These are phyloP conservation scores for Solen grandis DNA, from an alignment of 1,140 invertebrate species.

Conservation along the genomic window DNA sequence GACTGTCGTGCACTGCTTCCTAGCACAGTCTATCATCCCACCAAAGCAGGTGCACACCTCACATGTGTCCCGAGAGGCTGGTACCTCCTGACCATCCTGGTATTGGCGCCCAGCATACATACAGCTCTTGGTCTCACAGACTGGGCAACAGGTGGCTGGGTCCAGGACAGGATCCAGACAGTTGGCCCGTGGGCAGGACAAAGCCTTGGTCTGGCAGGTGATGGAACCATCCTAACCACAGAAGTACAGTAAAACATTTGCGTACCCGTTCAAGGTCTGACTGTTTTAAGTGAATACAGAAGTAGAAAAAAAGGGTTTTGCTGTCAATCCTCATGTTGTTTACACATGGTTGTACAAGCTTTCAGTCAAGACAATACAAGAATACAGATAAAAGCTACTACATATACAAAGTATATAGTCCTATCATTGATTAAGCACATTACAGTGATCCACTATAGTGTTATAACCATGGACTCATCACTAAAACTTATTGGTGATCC, in stretches of 20 bases:
- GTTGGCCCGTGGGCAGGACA: constrained; percentile 67
- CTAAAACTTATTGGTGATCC: too few species aligned
- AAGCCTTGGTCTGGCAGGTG: constrained; percentile 58
- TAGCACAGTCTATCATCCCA: constrained; percentile 62
- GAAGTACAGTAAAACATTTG: constrained; percentile 18
- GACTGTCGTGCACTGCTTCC: constrained; percentile 55
- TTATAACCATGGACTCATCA: too few species aligned
- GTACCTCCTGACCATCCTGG: constrained; percentile 62
- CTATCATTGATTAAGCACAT: too few species aligned
- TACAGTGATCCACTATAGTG: too few species aligned
- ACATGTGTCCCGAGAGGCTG: constrained; percentile 58
- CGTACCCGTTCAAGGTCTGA: not conserved
- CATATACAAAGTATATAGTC: too few species aligned
- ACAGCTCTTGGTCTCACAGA: constrained; percentile 61
- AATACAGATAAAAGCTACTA: too few species aligned
- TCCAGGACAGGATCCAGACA: constrained; percentile 65
- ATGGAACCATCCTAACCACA: constrained; percentile 71
- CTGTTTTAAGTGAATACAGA: not conserved
- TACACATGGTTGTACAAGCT: too few species aligned
- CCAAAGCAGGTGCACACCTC: constrained; percentile 63
- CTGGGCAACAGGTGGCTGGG: constrained; percentile 73
- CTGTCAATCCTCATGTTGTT: too few species aligned
- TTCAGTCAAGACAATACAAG: too few species aligned
- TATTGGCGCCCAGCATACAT: constrained; percentile 61
- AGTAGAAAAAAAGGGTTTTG: too few species aligned